Evolutionary conservation across 2,797 vertebrate species (phyloP), one percentile per base, ranked within the genome.

Genomic region (Rhincodon typus): DNA sequence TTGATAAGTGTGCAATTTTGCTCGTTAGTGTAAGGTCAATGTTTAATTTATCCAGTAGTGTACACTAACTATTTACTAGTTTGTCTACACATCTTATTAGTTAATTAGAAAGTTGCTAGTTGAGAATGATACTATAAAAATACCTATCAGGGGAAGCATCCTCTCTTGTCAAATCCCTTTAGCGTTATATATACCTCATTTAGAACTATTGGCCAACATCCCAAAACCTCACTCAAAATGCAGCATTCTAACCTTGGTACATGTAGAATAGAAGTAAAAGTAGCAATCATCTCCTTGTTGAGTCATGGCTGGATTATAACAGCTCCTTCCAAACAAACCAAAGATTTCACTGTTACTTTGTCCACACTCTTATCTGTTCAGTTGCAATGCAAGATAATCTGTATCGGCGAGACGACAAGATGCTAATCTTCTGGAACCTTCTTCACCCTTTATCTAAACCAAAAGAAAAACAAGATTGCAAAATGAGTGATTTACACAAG

Each of bases 251-350:
- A 99, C 99, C 98, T 99, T 99, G 91, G 97, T 97, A 96, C 99
- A 99, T 0, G 98, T 99, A 57, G 99, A 99, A 96, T 99, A 99
- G 97, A 99, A 99, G 96, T 97, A 99, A 97, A 99, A 99, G 97
- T 99, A 99, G 98, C 99, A 99, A 97, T 99, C 99, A 94, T 99
- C 98, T 97, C 98, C 98, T 97, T 98, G 97, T 97, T 98, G 98
- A 96, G 98, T 98, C 99, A 99, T 99, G 96, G 82, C 46, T n/a
- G 42, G 30, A 30, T 69, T 77, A 53, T 50, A 95, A 53, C 38
- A 42, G 17, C 53, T 74, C 94, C 50, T 42, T 38, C 66, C 62
- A 23, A 91, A 84, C 46, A 42, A 84, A 93, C 21, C 19, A 93
- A 93, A 93, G 90, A 69, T 95, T 66, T 53, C 34, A 46, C 30